Evolutionary conservation across 2,113 vertebrate genomes (phyloP).

Genomic region (Planiliza haematocheilus): DNA sequence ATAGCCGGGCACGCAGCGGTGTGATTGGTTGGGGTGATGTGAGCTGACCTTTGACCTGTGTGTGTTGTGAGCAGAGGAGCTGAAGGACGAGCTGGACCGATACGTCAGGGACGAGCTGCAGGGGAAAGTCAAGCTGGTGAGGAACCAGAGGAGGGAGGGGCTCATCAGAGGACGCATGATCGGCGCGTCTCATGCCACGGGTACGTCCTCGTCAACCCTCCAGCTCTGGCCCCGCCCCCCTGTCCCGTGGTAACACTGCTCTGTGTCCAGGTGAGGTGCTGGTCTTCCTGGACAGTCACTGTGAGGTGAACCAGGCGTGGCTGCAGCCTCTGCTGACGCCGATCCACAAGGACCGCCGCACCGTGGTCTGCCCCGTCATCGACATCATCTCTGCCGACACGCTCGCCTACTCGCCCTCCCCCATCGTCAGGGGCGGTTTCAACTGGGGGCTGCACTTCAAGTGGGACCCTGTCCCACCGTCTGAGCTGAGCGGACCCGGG

Average conservation of each 20-base stretch:
- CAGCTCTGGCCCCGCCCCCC: too few species aligned
- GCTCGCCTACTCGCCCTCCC: slow-evolving; percentile 92
- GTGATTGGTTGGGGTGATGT: neutral
- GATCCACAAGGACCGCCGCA: slow-evolving; percentile 83
- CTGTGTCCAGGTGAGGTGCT: slow-evolving; percentile 88
- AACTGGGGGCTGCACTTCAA: slow-evolving; percentile 99
- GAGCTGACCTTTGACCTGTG: too few species aligned
- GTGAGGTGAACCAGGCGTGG: slow-evolving; percentile 95
- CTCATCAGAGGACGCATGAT: slow-evolving; percentile 96
- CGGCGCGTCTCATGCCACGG: slow-evolving; percentile 93
- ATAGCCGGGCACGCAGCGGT: neutral
- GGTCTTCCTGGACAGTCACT: slow-evolving; percentile 98
- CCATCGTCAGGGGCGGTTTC: slow-evolving; percentile 94
- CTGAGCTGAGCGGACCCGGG: slow-evolving; percentile 85
- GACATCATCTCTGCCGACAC: slow-evolving; percentile 98
- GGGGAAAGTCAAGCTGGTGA: slow-evolving; percentile 87
- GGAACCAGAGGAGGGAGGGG: slow-evolving; percentile 92
- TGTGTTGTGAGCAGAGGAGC: slow-evolving; percentile 83
- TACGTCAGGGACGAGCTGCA: slow-evolving; percentile 87
- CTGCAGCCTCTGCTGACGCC: slow-evolving; percentile 89
- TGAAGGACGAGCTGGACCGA: slow-evolving; percentile 88
- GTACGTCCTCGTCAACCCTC: slow-evolving; percentile 66
- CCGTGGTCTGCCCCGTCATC: slow-evolving; percentile 95
- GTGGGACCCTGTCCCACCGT: slow-evolving; percentile 93
- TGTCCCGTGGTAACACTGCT: neutral